Evolutionary conservation across 1,140 invertebrate species (phyloP).

Genomic region (Sitobion miscanthi): DNA sequence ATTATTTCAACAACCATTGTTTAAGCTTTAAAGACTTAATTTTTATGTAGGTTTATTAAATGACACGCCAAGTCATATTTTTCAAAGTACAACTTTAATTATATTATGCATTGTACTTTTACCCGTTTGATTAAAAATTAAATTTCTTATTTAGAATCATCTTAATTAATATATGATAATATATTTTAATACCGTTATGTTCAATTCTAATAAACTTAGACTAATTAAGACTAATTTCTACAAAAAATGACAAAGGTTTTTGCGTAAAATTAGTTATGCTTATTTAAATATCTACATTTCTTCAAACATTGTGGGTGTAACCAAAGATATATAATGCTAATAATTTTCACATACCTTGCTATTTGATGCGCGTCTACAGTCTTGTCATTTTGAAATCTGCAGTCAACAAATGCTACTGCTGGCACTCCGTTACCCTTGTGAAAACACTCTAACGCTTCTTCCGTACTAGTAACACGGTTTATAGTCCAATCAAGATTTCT

Average conservation of each 20-base stretch:
- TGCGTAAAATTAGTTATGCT: not conserved
- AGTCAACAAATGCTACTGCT: slow-evolving; percentile 33
- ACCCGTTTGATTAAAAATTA: not conserved
- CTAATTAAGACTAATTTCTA: not conserved
- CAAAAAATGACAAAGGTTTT: not conserved
- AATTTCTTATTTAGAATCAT: not conserved
- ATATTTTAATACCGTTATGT: not conserved
- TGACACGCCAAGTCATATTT: too few relatives aligned
- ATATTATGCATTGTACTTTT: not conserved
- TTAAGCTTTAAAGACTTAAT: not conserved
- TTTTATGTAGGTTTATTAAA: too few relatives aligned
- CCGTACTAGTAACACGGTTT: slow-evolving; percentile 30
- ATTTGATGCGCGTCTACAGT: slow-evolving; percentile 9
- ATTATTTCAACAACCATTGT: not conserved
- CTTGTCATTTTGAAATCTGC: slow-evolving; percentile 48
- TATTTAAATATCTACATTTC: not conserved
- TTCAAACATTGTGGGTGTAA: not conserved
- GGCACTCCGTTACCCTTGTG: slow-evolving; percentile 46
- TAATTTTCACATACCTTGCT: not conserved
- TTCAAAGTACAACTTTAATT: too few relatives aligned
- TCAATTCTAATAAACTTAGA: not conserved
- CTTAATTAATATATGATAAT: not conserved
- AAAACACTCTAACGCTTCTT: slow-evolving; percentile 36
- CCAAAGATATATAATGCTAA: not conserved
- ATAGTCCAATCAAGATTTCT: slow-evolving; percentile 20